These are phyloP conservation scores for Panagrolaimus sp. DNA, from an alignment of 1,140 invertebrate genomes.

Conservation along the genomic window DNA sequence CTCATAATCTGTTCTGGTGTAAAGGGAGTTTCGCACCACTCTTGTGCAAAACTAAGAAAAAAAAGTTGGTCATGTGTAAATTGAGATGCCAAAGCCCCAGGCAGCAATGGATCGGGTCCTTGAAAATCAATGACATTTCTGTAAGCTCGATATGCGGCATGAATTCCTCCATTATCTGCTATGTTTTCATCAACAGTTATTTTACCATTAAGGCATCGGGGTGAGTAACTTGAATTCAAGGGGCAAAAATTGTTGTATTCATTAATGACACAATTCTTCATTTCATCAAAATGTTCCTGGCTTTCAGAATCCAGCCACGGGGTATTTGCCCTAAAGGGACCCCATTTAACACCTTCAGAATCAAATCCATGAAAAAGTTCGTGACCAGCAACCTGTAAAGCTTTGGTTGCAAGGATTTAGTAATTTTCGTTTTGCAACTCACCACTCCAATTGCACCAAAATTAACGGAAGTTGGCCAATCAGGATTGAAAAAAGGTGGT, in stretches of 20 bases:
- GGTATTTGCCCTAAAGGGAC: slow-evolving; percentile 26
- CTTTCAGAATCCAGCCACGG: slow-evolving; percentile 44
- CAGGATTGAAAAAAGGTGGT: no score
- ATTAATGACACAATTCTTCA: slow-evolving; percentile 49
- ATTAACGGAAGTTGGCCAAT: no score
- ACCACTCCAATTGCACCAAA: no score
- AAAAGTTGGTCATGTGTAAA: slow-evolving; percentile 51
- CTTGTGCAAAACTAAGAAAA: slow-evolving; percentile 42
- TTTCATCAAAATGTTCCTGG: slow-evolving; percentile 30
- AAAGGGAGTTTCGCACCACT: slow-evolving; percentile 34
- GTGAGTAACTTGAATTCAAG: slow-evolving; percentile 37
- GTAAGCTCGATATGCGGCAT: no score
- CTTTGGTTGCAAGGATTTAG: no score
- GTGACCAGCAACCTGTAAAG: no score
- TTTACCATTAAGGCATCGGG: slow-evolving; percentile 8
- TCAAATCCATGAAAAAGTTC: no score
- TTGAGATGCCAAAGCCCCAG: slow-evolving; percentile 32
- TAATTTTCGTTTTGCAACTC: no score
- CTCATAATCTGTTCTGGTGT: not conserved
- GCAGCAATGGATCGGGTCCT: slow-evolving; percentile 38
- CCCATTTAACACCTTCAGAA: slow-evolving; percentile 40
- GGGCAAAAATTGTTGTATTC: slow-evolving; percentile 32
- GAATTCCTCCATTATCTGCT: no score
- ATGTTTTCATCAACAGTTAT: no score
- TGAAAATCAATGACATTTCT: slow-evolving; percentile 27